Conservation (phyloP, 2,113 vertebrate species). For the Tragulus kanchil region DNA sequence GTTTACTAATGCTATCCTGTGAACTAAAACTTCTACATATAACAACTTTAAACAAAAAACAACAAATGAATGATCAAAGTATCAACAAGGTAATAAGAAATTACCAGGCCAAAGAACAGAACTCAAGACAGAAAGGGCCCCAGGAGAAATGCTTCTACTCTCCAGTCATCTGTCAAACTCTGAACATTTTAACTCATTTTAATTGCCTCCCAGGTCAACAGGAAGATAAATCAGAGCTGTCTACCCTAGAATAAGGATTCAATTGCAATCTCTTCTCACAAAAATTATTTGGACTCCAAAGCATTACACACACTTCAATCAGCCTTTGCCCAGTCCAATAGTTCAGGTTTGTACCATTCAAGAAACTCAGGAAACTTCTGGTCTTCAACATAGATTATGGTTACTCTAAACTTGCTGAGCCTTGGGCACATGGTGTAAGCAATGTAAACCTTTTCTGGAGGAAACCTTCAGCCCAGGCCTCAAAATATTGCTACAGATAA, state of each 20-base stretch:
- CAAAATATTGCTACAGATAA: background rate
- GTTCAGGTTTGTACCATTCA: background rate
- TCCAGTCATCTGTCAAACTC: background rate
- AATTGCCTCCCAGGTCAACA: background rate
- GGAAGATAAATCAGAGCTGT: background rate
- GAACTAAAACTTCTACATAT: background rate
- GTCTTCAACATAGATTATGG: background rate
- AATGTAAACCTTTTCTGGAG: background rate
- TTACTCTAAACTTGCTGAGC: background rate
- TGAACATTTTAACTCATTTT: background rate
- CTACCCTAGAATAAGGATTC: background rate
- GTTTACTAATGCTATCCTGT: background rate
- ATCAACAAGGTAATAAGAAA: background rate
- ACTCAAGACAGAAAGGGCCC: background rate
- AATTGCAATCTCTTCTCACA: background rate
- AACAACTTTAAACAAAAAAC: background rate
- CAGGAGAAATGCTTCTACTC: background rate
- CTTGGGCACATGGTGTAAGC: background rate
- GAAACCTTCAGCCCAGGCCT: background rate
- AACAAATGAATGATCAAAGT: background rate
- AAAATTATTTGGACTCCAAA: background rate
- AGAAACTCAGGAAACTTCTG: background rate
- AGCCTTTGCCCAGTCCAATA: background rate
- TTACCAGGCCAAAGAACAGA: background rate
- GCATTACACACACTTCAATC: background rate